These are phyloP conservation scores for Penaeus chinensis DNA, from an alignment of 1,140 invertebrate genomes.

Conservation along the genomic window DNA sequence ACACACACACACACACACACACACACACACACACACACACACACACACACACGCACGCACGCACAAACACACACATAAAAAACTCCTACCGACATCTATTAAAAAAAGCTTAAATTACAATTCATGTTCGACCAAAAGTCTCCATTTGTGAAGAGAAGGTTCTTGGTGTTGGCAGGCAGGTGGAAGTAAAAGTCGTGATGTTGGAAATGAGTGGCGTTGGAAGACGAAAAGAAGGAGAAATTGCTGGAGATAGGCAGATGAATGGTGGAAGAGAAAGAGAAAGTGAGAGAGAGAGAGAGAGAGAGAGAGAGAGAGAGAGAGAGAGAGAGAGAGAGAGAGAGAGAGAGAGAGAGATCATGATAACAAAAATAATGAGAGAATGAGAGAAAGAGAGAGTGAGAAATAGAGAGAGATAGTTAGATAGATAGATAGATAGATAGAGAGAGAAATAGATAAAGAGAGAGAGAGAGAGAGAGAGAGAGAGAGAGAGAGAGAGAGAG, in stretches of 20 bases:
- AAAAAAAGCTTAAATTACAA: neutral
- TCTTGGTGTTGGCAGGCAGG: neutral
- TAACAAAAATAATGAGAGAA: too few species aligned
- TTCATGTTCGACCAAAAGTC: neutral
- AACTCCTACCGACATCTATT: neutral
- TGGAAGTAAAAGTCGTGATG: neutral
- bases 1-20: too few species aligned
- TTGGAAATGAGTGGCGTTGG: neutral
- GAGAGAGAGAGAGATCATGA: neutral
- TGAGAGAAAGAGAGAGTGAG: neutral
- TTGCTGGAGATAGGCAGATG: too few species aligned
- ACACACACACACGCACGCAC: neutral
- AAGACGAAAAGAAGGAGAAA: neutral
- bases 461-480: neutral
- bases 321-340: neutral
- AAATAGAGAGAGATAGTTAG: neutral
- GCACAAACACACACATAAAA: neutral
- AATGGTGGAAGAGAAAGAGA: neutral
- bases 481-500: neutral
- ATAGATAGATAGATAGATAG: too few species aligned
- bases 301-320: neutral
- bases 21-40: neutral
- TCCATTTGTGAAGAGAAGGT: neutral
- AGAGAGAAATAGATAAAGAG: neutral
- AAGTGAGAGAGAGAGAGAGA: neutral